Evolutionary conservation across 2,797 vertebrate genomes (phyloP).

Genomic region (Sparus aurata): DNA sequence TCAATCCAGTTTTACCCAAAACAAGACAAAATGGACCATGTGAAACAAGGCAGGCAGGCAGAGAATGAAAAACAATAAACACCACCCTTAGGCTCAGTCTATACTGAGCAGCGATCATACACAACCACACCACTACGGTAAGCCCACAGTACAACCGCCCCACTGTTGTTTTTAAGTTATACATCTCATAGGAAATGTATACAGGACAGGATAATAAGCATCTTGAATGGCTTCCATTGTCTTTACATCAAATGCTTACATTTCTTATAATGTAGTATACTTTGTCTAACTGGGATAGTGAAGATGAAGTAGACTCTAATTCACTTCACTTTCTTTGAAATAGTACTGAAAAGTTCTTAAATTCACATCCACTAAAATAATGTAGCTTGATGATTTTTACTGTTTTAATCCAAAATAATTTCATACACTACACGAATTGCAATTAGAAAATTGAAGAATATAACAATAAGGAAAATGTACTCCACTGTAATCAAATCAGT

Average conservation of each 20-base stretch:
- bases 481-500: not conserved
- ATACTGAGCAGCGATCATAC: constrained; percentile 6
- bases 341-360: not conserved
- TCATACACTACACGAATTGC: not conserved
- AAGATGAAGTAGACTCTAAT: not conserved
- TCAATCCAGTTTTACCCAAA: constrained; percentile 13
- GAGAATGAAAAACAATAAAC: constrained; percentile 16
- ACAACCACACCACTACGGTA: not conserved
- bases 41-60: constrained; percentile 7
- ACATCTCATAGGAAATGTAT: constrained; percentile 12
- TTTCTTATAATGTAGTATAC: not conserved
- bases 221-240: constrained; percentile 9
- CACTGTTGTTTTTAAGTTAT: constrained; percentile 1
- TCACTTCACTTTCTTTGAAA: not conserved
- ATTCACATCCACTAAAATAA: not conserved
- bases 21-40: not conserved
- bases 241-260: too few relatives aligned
- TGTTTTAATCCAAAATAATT: not conserved
- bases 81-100: not conserved
- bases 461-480: not conserved
- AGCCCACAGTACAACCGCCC: not conserved
- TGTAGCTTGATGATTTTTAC: not conserved
- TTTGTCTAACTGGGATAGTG: not conserved
- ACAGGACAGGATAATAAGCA: constrained; percentile 20
- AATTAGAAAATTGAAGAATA: not conserved